Evolutionary conservation across 2,888 invertebrate species (phyloP), one percentile per base, ranked within the genome.

Genomic region (Aradus depressus): DNA sequence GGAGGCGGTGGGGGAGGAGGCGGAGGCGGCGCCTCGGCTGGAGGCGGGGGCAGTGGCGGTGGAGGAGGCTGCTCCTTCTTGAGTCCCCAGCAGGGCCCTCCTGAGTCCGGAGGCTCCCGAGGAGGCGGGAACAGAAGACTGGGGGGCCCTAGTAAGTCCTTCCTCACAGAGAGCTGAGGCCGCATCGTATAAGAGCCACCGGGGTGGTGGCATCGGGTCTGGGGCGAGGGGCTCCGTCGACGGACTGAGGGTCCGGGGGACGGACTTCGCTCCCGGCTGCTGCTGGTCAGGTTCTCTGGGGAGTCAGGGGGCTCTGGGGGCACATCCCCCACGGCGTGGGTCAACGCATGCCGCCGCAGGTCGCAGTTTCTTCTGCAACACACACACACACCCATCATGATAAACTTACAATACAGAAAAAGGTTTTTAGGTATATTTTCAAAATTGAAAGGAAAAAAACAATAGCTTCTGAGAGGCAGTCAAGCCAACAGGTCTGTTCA

Each of bases 361-460:
- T 93, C 92, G 68, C 92, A 92, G 66, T 92, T 92, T 57, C 92
- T 75, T 54, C 89, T n/a, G n/a, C n/a, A n/a, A n/a, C n/a, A n/a
- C n/a, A n/a, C n/a, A n/a, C n/a, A n/a, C n/a, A n/a, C n/a, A n/a
- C n/a, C n/a, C n/a, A n/a, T n/a, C n/a, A n/a, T n/a, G n/a, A n/a
- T n/a, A n/a, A n/a, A n/a, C n/a, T n/a, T n/a, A n/a, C n/a, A n/a
- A n/a, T n/a, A n/a, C n/a, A n/a, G n/a, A n/a, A n/a, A n/a, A n/a
- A n/a, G n/a, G n/a, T n/a, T n/a, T n/a, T n/a, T n/a, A n/a, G n/a
- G n/a, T n/a, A n/a, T n/a, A n/a, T n/a, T n/a, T n/a, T n/a, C n/a
- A n/a, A n/a, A n/a, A n/a, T n/a, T n/a, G n/a, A n/a, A n/a, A n/a
- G n/a, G n/a, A n/a, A n/a, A n/a, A n/a, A n/a, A n/a, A n/a, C n/a